Base-by-base conservation (phyloP, 2,888 invertebrate species). In the Ramazzottius varieornatus region DNA sequence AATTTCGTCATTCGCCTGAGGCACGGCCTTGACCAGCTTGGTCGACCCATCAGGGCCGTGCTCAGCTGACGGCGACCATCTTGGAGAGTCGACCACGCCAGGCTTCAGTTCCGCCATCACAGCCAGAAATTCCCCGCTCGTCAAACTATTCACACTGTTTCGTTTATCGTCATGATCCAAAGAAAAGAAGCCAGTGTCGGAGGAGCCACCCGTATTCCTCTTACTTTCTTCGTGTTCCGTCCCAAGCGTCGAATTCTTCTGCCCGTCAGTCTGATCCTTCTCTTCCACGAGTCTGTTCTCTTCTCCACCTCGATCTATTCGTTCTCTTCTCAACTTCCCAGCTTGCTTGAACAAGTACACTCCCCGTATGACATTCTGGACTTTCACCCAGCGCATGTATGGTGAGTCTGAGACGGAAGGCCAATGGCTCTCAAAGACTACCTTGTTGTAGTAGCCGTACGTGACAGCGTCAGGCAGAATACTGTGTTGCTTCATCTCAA, bases 391-490 rank as follows among this genome's bases (percentile, higher is more conserved):
- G 16, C 8, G 29, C 54, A 54, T 54, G 20, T 54, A 13, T 24
- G 54, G 54, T 29, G 54, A 54, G 29, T 54, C 16, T 24, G 54
- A 13, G 8, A 29, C 54, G 16, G 54, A 54, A 4, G 54, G 54
- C 54, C 54, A 54, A 24, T 16, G 20, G 54, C 54, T 54, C 24
- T 54, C 54, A 24, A n/a, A 54, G 54, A 54, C 54, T 68, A 77
- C 83, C 80, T 81, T 78, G 71, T 85, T 85, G 73, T 85, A 85
- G 74, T 83, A 86, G 71, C 96, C 96, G 73, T 98, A 98, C 0
- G 98, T 98, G 65, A 98, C 83, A 13, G 98, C 98, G 75, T 98
- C 98, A 0, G 94, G 93, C 73, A 90, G 89, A 46, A 98, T 82
- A 0, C 91, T 91, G 46, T 86, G 86, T 32, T 87, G 2, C 46